Evolutionary conservation across 2,888 invertebrate genomes (phyloP).

Genomic region (Stegana nigrithorax): DNA sequence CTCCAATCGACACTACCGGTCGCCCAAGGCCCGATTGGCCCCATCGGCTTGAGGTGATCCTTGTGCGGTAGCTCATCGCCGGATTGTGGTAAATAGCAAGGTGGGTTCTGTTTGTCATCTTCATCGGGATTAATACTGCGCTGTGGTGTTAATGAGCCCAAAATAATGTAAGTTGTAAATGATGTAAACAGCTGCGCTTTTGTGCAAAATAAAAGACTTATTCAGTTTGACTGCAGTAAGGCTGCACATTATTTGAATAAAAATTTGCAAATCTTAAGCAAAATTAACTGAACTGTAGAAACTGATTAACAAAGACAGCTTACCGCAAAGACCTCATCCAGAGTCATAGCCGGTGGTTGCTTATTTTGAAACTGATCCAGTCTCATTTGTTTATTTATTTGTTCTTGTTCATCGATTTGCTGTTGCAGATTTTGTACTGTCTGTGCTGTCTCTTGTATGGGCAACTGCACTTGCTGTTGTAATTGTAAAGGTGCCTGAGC

Average conservation of each 20-base stretch:
- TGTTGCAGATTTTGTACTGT: conserved; percentile 37
- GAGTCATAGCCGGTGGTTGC: conserved; percentile 23
- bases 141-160: conserved; percentile 20
- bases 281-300: not conserved
- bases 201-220: too few relatives aligned
- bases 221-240: too few relatives aligned
- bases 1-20: conserved; percentile 82
- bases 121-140: conserved; percentile 48
- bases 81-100: conserved; percentile 73
- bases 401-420: conserved; percentile 42
- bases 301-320: conserved; percentile 15
- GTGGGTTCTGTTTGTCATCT: conserved; percentile 62
- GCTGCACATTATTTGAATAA: too few relatives aligned
- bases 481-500: conserved; percentile 19
- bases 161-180: too few relatives aligned
- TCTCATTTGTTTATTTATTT: conserved; percentile 41
- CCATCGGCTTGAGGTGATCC: conserved; percentile 68
- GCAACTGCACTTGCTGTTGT: conserved; percentile 22
- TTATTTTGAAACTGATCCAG: conserved; percentile 32
- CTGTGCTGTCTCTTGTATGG: conserved; percentile 26
- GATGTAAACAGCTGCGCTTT: not conserved
- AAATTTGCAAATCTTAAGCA: too few relatives aligned
- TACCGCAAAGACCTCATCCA: conserved; percentile 46
- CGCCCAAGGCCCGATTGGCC: conserved; percentile 74
- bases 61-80: conserved; percentile 69